Evolutionary conservation across 2,888 invertebrate genomes (phyloP), one percentile per base, ranked within the genome.

Genomic region (Melipona bicolor): DNA sequence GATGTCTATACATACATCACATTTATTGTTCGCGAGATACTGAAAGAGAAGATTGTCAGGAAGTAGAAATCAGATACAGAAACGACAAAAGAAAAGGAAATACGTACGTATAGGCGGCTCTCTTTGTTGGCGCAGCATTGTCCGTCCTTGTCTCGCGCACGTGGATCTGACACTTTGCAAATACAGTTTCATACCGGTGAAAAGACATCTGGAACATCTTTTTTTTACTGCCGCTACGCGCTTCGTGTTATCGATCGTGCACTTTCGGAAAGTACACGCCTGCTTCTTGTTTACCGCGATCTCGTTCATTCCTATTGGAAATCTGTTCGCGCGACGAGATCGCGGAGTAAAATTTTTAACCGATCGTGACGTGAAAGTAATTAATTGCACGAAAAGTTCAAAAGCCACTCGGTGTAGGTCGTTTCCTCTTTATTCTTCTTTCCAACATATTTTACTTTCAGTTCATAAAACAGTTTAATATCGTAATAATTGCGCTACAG

Each of bases 21-120:
- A 62, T 65, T 84, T 77, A 83, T 81, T 79, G 68, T 78, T 74
- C 71, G 43, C 52, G 61, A 65, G 79, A 54, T 52, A n/a, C 52
- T 77, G 24, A 43, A 71, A 56, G 36, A 11, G 43, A 49, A n/a
- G 65, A 72, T 64, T 21, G 71, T 50, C 43, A 49, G 24, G 59
- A 50, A 50, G 32, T 27, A 65, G 77, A 65, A 59, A 71, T 78
- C 77, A 72, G 71, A 77, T 70, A 70, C 62, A 77, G 62, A 64
- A 77, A 61, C 36, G 56, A 27, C 32, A 21, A 13, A 27, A 71
- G 61, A 65, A 64, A 78, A 78, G 65, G 36, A 50, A 59, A 71
- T 64, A 50, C 43, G 43, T 43, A 43, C 9, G 9, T 43, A 43
- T 1, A 43, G 11, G 43, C 2, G 43, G n/a, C 49, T 19, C 27